Evolutionary conservation across 2,888 invertebrate genomes (phyloP).

Genomic region (Uropetala carovei): DNA sequence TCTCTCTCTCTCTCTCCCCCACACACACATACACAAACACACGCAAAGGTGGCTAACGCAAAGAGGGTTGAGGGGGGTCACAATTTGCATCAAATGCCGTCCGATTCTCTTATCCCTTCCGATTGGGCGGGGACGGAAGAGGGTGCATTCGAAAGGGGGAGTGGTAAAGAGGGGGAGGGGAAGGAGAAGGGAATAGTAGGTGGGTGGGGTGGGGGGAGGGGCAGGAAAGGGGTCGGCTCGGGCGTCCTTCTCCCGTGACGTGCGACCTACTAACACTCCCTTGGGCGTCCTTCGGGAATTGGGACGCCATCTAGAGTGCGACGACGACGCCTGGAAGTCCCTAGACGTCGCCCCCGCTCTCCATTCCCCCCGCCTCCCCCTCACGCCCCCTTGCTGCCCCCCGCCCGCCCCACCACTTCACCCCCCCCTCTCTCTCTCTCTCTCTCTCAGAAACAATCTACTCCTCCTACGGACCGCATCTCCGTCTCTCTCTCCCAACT

Average conservation of each 20-base stretch:
- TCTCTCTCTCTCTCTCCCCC: background rate
- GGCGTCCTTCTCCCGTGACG: slow-evolving; percentile 48
- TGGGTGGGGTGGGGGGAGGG: background rate
- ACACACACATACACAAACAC: background rate
- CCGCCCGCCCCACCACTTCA: background rate
- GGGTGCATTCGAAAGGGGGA: background rate
- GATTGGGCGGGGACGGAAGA: too few species aligned
- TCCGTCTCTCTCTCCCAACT: background rate
- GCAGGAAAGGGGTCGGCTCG: background rate
- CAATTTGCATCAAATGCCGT: background rate
- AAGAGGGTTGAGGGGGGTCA: background rate
- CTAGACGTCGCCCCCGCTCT: background rate
- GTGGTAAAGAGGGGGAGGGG: background rate
- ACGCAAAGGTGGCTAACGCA: background rate
- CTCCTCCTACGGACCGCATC: too few species aligned
- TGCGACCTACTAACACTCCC: slow-evolving; percentile 49
- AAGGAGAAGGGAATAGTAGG: background rate
- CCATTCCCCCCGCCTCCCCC: background rate
- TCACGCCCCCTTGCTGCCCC: background rate
- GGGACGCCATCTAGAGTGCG: slow-evolving; percentile 53
- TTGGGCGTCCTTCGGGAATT: slow-evolving; percentile 57
- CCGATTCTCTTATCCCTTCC: too few species aligned
- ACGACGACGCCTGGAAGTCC: background rate
- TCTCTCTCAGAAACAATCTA: background rate
- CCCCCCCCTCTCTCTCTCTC: background rate